A percentile compares a stretch with the other conserved stretches of the same genome.
Evolutionary conservation across 1,140 invertebrate genomes (phyloP).

Genomic region (Araneus ventricosus): DNA sequence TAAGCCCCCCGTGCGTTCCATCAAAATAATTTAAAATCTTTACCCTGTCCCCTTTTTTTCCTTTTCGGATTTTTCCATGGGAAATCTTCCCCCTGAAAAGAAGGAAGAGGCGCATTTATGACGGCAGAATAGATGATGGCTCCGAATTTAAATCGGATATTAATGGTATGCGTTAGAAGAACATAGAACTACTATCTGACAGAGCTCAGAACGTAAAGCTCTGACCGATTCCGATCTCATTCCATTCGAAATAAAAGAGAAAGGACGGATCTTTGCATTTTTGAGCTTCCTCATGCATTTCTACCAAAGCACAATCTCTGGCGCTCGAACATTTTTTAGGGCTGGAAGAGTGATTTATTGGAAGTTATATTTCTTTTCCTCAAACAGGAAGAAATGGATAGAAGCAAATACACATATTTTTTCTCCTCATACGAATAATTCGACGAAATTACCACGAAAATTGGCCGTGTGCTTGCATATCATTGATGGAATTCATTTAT

Average conservation of each 20-base stretch:
- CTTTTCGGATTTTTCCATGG: constrained; percentile 14
- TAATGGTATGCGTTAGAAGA: constrained; percentile 57
- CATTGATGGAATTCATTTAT: neutral
- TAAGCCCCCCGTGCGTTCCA: constrained; percentile 54
- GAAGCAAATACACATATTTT: constrained; percentile 17
- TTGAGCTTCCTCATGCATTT: constrained; percentile 42
- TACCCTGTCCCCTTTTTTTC: constrained; percentile 52
- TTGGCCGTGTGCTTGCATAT: neutral
- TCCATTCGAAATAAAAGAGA: constrained; percentile 22
- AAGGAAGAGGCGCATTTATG: constrained; percentile 42
- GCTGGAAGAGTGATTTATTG: constrained; percentile 20
- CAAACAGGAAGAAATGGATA: constrained; percentile 33
- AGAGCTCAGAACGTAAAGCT: constrained; percentile 24
- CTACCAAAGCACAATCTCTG: neutral
- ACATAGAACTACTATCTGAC: constrained; percentile 40
- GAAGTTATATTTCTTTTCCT: constrained; percentile 33
- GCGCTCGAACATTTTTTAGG: constrained; percentile 15
- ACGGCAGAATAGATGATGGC: constrained; percentile 69
- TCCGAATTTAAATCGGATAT: constrained; percentile 71
- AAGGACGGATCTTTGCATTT: constrained; percentile 49
- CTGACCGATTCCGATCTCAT: constrained; percentile 37
- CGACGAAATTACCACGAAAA: neutral
- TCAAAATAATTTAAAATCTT: constrained; percentile 72
- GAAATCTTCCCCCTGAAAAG: neutral
- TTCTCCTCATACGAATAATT: neutral